A percentile compares a stretch with the other conserved stretches of the same genome.
These are phyloP conservation scores for Kryptolebias ocellatus DNA, from an alignment of 2,797 vertebrate species.

Conservation along the genomic window DNA sequence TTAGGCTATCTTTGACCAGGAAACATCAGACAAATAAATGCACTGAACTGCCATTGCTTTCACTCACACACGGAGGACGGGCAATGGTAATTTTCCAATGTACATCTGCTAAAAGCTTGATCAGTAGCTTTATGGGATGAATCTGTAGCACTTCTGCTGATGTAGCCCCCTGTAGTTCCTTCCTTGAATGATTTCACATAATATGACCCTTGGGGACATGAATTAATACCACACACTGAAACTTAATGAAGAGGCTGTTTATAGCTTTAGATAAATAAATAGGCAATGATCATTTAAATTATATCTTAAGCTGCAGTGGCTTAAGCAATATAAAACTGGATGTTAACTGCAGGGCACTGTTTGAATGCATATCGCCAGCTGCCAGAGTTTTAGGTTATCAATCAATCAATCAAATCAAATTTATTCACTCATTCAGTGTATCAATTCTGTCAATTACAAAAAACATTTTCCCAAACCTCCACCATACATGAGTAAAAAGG, in stretches of 20 bases:
- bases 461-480: too few relatives aligned
- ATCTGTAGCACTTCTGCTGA: constrained; percentile 60
- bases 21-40: neutral
- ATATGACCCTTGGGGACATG: constrained; percentile 29
- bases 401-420: too few relatives aligned
- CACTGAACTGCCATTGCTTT: neutral
- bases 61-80: constrained; percentile 4
- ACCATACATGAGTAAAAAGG: too few relatives aligned
- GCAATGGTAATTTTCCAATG: constrained; percentile 41
- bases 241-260: constrained; percentile 52
- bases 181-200: constrained; percentile 18
- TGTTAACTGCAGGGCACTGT: neutral
- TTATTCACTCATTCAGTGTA: too few relatives aligned
- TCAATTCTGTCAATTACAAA: too few relatives aligned
- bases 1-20: neutral
- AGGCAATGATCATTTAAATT: constrained; percentile 44
- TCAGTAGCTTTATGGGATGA: constrained; percentile 69
- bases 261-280: constrained; percentile 54
- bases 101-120: constrained; percentile 60
- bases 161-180: constrained; percentile 39
- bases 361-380: too few relatives aligned
- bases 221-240: constrained; percentile 51
- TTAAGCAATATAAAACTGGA: neutral
- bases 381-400: too few relatives aligned
- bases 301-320: constrained; percentile 40